These are phyloP conservation scores for Semibalanus balanoides DNA, from an alignment of 1,140 invertebrate species.

Conservation along the genomic window DNA sequence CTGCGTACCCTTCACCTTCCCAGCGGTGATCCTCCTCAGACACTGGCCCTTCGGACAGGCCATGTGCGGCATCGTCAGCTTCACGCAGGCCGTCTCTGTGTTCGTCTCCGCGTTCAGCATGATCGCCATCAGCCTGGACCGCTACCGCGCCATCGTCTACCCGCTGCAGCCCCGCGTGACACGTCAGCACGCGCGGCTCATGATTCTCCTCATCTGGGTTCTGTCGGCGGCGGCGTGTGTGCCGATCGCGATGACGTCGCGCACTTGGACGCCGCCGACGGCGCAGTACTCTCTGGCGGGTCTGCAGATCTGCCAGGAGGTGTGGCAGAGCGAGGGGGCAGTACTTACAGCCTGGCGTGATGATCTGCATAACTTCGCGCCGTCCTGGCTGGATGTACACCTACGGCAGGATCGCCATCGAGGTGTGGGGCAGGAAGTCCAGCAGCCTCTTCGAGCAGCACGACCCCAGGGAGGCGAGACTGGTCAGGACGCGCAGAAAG, in stretches of 20 bases:
- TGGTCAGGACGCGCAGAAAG: constrained; percentile 77
- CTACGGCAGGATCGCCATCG: constrained; percentile 67
- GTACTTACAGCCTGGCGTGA: constrained; percentile 59
- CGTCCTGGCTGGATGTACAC: constrained; percentile 63
- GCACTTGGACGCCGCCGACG: constrained; percentile 21
- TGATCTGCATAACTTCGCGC: constrained; percentile 75
- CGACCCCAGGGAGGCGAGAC: constrained; percentile 62
- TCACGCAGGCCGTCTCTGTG: constrained; percentile 59
- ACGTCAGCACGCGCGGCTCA: constrained; percentile 48
- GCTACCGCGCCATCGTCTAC: constrained; percentile 76
- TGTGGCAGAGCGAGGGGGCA: constrained; percentile 32
- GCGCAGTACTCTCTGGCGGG: constrained; percentile 16
- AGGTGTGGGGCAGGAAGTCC: constrained; percentile 79
- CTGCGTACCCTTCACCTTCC: constrained; percentile 72
- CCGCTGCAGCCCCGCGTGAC: constrained; percentile 63
- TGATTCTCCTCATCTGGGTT: constrained; percentile 43
- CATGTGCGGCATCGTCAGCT: constrained; percentile 61
- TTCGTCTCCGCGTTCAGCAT: constrained; percentile 70
- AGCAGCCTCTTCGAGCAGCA: constrained; percentile 34
- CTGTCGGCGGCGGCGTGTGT: constrained; percentile 62
- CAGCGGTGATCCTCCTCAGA: constrained; percentile 52
- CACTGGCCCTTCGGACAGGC: constrained; percentile 69
- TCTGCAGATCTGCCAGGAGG: constrained; percentile 41
- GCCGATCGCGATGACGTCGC: constrained; percentile 55
- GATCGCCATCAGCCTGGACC: constrained; percentile 68